Conservation (phyloP, 2,797 vertebrate species). For the Miichthys miiuy region DNA sequence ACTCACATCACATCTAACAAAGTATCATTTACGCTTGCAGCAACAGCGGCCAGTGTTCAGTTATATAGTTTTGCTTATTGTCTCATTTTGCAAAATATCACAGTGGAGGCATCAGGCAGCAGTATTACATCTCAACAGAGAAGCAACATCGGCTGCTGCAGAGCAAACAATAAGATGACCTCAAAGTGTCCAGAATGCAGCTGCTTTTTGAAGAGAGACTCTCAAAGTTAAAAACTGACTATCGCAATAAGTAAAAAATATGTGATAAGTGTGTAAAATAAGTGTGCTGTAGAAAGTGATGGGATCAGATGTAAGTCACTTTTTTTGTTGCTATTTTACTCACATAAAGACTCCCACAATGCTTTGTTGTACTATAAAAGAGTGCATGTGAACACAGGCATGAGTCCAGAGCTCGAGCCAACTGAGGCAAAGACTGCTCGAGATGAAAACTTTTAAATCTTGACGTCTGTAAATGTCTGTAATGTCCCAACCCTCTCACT, state of each 20-base stretch:
- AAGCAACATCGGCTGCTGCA: background rate
- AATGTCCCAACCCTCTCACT: background rate
- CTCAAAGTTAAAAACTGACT: background rate
- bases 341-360: background rate
- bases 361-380: background rate
- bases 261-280: background rate
- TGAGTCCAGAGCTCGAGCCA: background rate
- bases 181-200: background rate
- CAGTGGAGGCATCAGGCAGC: background rate
- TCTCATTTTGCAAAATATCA: background rate
- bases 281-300: background rate
- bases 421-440: background rate
- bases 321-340: background rate
- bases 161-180: background rate
- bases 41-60: background rate
- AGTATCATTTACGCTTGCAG: background rate
- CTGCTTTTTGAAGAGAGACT: background rate
- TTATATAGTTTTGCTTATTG: too few species aligned
- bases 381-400: constrained; percentile 1
- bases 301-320: background rate
- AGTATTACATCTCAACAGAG: background rate
- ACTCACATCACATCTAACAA: background rate
- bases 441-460: background rate
- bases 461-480: background rate
- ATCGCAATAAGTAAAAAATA: background rate